Evolutionary conservation across 2,888 invertebrate species (phyloP), one percentile per base, ranked within the genome.

Genomic region (Hydriomena furcata): DNA sequence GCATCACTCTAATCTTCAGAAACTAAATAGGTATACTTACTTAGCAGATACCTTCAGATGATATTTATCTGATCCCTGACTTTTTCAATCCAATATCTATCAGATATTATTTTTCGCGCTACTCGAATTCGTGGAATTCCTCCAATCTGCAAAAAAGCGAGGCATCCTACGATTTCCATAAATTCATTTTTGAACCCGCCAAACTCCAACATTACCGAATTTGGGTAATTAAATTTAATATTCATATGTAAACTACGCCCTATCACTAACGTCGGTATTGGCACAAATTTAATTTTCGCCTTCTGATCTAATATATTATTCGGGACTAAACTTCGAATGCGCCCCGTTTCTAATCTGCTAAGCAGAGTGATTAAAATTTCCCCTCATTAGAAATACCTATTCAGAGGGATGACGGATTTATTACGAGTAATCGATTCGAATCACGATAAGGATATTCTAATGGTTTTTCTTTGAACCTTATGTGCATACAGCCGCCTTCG

Each of bases 271-370:
- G 7, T 7, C 32, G 63, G 59, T 61, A 55, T 63, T 60, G 66
- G 57, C 62, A 67, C 69, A 71, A 79, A 81, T 81, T 80, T 66
- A 76, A 81, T 79, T 79, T 75, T 61, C 66, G 63, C 68, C 73
- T 73, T 74, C 72, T 79, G 70, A 74, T 76, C 73, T 76, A 73
- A 79, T 76, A 73, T 74, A 70, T 79, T 79, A 76, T 79, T 79
- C 73, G 66, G 63, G 68, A 51, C 58, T 65, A 63, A 71, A 71
- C 71, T 79, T 72, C 66, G 70, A 67, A 70, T 65, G 71, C 65
- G 64, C 59, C 63, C 72, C 66, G 61, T 61, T 56, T 59, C 62
- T 71, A 73, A 73, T 68, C 72, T 66, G 58, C 53, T 54, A 47
- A 68, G 67, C 64, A 57, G 43, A 47, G 63, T 61, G 66, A 77